Evolutionary conservation across 1,140 invertebrate genomes (phyloP), one percentile per base, ranked within the genome.

Genomic region (Metaphire vulgaris): DNA sequence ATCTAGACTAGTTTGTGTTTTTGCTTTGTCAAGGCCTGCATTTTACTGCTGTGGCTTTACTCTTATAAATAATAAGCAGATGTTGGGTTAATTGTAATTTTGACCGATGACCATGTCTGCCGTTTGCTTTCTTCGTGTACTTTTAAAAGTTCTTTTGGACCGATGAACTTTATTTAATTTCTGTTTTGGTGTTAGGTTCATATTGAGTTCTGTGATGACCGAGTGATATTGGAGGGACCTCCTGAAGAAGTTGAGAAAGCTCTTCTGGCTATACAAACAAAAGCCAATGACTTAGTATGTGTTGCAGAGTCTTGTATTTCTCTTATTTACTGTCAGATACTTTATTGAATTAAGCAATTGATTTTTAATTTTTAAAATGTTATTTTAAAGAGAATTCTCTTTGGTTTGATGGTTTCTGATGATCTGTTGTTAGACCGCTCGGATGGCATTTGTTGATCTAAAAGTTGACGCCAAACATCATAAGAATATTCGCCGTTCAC

Each of bases 161-260:
- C 14, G 26, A 14, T 14, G 14, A 65, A 65, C 14, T 15, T 65
- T 15, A 65, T 65, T 65, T 65, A 15, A 15, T 65, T 15, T 65
- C 30, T 28, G n/a, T 69, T 69, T 31, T 26, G 83, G 26, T 78
- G 80, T 56, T 82, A 92, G 90, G 91, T 94, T 41, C 94, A 97
- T 86, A 93, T 99, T 64, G 94, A 97, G 83, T 98, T 98, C 82
- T 91, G 91, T 21, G 93, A 96, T 78, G 92, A 95, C 83, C 93
- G 92, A 83, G 97, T 99, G 75, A 93, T 92, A 83, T 91, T 99
- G 69, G 96, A 99, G 87, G 97, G 97, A 64, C 94, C 95, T 16
- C 93, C 94, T 1, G 95, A 97, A 82, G 94, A 97, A 86, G 95
- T 98, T 29, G 91, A 95, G 78, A 89, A 91, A 80, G 96, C 93